Evolutionary conservation across 2,113 vertebrate species (phyloP).

Genomic region (Rhinogobius similis): DNA sequence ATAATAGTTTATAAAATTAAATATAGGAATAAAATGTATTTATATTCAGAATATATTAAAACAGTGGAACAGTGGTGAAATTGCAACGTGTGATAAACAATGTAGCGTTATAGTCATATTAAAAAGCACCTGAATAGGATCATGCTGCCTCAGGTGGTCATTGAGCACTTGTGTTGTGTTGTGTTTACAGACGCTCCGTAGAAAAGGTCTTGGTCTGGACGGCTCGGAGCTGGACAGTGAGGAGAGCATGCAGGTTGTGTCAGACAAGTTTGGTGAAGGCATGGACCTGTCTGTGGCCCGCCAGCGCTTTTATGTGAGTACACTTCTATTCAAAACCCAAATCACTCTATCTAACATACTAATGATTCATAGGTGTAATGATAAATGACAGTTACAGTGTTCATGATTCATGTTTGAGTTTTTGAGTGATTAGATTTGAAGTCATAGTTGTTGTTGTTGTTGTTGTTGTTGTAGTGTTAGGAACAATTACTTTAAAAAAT

Average conservation of each 20-base stretch:
- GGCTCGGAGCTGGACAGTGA: constrained; percentile 84
- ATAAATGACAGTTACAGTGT: too few relatives aligned
- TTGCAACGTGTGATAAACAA: too few relatives aligned
- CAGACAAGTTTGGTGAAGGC: constrained; percentile 81
- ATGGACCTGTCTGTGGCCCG: constrained; percentile 80
- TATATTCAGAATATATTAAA: too few relatives aligned
- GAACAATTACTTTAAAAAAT: background rate
- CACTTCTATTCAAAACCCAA: constrained; percentile 24
- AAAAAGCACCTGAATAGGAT: too few relatives aligned
- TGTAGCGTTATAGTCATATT: background rate
- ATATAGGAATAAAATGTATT: too few relatives aligned
- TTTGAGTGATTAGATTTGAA: too few relatives aligned
- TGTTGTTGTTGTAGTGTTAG: background rate
- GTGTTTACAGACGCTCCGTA: constrained; percentile 84
- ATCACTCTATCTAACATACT: background rate
- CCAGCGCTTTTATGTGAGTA: constrained; percentile 87
- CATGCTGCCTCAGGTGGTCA: background rate
- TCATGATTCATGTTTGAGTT: too few relatives aligned
- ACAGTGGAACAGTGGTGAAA: too few relatives aligned
- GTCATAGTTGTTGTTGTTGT: too few relatives aligned
- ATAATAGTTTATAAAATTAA: too few relatives aligned
- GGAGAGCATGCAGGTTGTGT: constrained; percentile 72
- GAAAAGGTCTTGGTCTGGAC: constrained; percentile 87
- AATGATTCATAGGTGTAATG: too few relatives aligned
- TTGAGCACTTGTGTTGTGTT: constrained; percentile 14